Evolutionary conservation across 2,113 vertebrate genomes (phyloP), one percentile per base, ranked within the genome.

Genomic region (Nerophis lumbriciformis): DNA sequence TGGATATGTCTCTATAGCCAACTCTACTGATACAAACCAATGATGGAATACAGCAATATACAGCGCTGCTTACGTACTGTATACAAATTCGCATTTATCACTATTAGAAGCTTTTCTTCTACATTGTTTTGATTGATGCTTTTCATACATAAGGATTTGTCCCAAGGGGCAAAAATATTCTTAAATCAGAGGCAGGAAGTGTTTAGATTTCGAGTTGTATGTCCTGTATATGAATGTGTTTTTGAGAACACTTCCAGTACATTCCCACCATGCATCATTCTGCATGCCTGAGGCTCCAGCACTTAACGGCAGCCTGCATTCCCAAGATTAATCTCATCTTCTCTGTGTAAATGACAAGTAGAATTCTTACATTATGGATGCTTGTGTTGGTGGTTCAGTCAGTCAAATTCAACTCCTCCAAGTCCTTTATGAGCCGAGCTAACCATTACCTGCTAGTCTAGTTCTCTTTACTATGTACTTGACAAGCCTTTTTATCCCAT

Each of bases 141-240:
- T 57, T 45, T 45, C 38, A 21, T 57, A 57, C 3, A 2, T 19
- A 12, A 57, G 44, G 9, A 44, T 37, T 37, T 54, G 53, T 57
- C 55, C 39, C 7, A 11, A 19, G 55, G 38, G 15, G 37, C 14
- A 36, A 6, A 11, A 35, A 35, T 8, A n/a, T 16, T 39, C 53
- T 55, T 36, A 38, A 55, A 39, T 55, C 53, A 55, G 53, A 55
- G 5, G 53, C 53, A n/a, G 53, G 35, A 53, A 36, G 14, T 53
- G 13, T 35, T 54, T 37, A 36, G 6, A 53, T 53, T 8, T 12
- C 2, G 36, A 54, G 12, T 54, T 15, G 14, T 37, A 37, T 37
- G 28, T 8, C 9, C 16, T 19, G 16, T 11, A 48, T 48, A 48
- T 50, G n/a, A 5, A 7, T 19, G 49, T 12, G 45, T 19, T 16